phyloP scores from a whole-genome alignment of 2,113 vertebrate genomes.

The Marmota flaviventris region DNA sequence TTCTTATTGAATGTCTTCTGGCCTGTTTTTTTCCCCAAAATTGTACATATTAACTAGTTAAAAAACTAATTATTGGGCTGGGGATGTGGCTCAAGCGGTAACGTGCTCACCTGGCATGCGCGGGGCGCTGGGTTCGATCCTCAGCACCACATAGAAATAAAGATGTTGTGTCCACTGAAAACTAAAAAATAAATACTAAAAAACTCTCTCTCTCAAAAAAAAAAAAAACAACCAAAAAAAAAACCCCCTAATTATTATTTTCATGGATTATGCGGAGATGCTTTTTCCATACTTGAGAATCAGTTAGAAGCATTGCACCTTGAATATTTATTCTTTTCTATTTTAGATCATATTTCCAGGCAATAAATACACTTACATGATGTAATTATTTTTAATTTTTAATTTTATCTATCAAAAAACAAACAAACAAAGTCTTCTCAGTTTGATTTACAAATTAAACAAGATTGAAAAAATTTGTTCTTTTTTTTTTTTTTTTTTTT shows the following conservation, averaged over 20 bases:
- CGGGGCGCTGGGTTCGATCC: no score
- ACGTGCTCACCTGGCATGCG: no score
- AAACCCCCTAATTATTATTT: not conserved
- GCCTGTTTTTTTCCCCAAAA: not conserved
- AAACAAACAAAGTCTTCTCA: not conserved
- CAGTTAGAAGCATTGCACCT: not conserved
- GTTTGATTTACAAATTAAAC: conserved; percentile 16
- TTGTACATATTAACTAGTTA: not conserved
- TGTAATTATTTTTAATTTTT: not conserved
- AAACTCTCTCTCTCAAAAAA: no score
- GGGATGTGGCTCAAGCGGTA: no score
- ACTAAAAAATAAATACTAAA: no score
- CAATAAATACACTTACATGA: not conserved
- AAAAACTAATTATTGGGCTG: not conserved
- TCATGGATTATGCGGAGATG: not conserved
- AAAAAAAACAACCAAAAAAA: not conserved
- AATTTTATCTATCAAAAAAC: not conserved
- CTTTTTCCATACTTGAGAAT: not conserved
- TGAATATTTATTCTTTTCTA: conserved; percentile 14
- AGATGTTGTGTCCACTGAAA: no score
- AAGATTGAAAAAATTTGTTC: not conserved
- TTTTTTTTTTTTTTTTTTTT: no score
- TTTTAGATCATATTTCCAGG: not conserved
- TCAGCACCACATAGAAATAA: no score
- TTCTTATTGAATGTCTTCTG: not conserved